Evolutionary conservation across 2,797 vertebrate genomes (phyloP).

Genomic region (Allobates femoralis): DNA sequence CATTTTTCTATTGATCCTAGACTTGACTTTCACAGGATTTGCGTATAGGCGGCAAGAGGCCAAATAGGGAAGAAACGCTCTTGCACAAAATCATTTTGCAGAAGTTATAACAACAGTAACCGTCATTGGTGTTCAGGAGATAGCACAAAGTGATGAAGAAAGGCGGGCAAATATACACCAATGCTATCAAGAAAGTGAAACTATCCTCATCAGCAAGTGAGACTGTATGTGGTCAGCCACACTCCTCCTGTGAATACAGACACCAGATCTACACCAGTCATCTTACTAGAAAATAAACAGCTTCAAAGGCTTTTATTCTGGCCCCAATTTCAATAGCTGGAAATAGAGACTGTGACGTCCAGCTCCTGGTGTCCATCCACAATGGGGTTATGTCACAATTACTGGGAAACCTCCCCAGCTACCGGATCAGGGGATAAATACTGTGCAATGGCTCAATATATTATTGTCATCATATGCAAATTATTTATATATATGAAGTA

Average conservation of each 20-base stretch:
- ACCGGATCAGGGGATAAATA: neutral
- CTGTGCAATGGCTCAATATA: neutral
- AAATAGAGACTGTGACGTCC: neutral
- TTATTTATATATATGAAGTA: too few species aligned
- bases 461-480: too few species aligned
- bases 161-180: neutral
- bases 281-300: neutral
- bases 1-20: neutral
- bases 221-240: neutral
- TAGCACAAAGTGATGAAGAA: neutral
- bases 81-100: neutral
- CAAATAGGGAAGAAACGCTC: neutral
- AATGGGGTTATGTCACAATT: neutral
- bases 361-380: neutral
- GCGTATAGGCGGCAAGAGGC: neutral
- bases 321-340: neutral
- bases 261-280: neutral
- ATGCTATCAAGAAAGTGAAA: neutral
- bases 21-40: neutral
- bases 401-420: neutral
- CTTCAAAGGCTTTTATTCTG: slow-evolving; percentile 10
- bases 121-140: neutral
- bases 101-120: neutral
- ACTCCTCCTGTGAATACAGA: neutral
- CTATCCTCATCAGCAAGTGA: neutral